A percentile compares a stretch with the other conserved stretches of the same genome.
phyloP scores from a whole-genome alignment of 2,888 invertebrate genomes.

The Coelogynopora nodosa region DNA sequence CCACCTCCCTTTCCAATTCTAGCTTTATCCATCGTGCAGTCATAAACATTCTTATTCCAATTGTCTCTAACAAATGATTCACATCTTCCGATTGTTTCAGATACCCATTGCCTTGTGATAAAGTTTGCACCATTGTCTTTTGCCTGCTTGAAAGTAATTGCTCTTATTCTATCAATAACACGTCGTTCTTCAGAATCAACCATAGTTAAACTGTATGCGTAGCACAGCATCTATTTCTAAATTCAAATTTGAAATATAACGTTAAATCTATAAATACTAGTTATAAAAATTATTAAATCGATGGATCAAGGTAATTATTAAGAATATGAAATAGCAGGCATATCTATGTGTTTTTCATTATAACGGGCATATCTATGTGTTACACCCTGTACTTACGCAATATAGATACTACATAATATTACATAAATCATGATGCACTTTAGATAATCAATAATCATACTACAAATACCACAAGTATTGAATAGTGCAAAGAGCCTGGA shows the following conservation, averaged over 20 bases:
- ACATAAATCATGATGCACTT: too few relatives aligned
- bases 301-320: neutral
- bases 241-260: neutral
- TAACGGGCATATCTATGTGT: neutral
- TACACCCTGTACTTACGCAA: neutral
- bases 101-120: neutral
- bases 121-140: neutral
- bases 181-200: neutral
- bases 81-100: neutral
- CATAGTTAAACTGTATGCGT: neutral
- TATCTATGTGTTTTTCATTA: neutral
- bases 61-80: too few relatives aligned
- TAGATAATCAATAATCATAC: too few relatives aligned
- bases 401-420: too few relatives aligned
- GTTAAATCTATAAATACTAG: neutral
- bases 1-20: neutral
- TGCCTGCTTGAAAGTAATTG: neutral
- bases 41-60: neutral
- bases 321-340: neutral
- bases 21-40: neutral
- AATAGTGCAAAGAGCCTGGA: too few relatives aligned
- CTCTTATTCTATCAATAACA: neutral
- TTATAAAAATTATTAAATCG: neutral
- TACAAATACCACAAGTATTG: too few relatives aligned
- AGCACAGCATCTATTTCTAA: neutral